Evolutionary conservation across 2,797 vertebrate genomes (phyloP), one percentile per base, ranked within the genome.

Genomic region (Spinus pinus): DNA sequence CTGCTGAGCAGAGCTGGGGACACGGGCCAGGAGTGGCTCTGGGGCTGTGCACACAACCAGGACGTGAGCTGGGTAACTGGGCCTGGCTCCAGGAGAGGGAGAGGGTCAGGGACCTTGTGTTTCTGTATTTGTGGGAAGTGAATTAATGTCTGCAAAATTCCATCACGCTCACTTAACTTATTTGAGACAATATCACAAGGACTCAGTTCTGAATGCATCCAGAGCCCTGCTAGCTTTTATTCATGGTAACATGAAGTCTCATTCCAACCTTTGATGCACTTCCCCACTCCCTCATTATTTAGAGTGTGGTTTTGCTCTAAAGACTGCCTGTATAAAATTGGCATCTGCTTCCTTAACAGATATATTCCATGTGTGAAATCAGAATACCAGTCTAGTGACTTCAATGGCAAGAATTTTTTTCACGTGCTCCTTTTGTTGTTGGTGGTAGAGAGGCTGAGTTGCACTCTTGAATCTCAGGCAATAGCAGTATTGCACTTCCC

Each of bases 361-460:
- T 93, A 95, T 46, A 79, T 92, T 95, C 92, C 93, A 95, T 86
- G 88, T 95, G 95, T 51, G 30, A 96, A 96, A 84, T 92, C 77
- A 82, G 74, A 90, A 93, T 77, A 88, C 71, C 0, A 0, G 83
- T 75, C 70, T 77, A 51, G 56, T 56, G 64, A 88, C 73, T 90
- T 85, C 74, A 72, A 39, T 67, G n/a, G 90, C 64, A 84, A 79
- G 62, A 66, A 33, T 28, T 57, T 77, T 93, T 95, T 86, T 92
- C 44, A 54, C 20, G 4, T 88, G 20, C 28, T 88, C 22, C 33
- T 60, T 93, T 81, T 60, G 70, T 1, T 53, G 37, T 73, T 80
- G 54, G 14, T 0, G 2, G 12, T 79, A 50, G 31, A 81, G 62
- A 60, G 25, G 20, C 51, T 66, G 66, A 82, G 15, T 39, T 81